These are phyloP conservation scores for Drosophila kohkoa DNA, from an alignment of 1,140 invertebrate genomes.

Conservation along the genomic window DNA sequence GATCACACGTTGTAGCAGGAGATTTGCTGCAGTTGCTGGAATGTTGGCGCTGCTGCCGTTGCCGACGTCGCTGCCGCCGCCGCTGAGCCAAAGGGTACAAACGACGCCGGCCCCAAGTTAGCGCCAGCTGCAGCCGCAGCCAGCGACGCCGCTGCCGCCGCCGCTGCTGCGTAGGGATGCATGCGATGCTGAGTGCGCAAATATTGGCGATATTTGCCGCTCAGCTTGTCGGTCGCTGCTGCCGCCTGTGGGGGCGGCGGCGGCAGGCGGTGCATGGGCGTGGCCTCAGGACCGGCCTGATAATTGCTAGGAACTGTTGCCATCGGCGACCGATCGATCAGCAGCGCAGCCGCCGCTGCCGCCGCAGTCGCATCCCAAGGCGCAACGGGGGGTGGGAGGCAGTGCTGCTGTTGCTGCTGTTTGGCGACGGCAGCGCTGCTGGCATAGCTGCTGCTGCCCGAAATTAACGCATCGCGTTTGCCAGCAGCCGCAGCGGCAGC, in stretches of 20 bases:
- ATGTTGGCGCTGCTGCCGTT: constrained; percentile 73
- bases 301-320: constrained; percentile 85
- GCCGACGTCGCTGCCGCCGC: constrained; percentile 61
- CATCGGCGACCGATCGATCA: constrained; percentile 81
- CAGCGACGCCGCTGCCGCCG: constrained; percentile 78
- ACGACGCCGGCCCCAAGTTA: constrained; percentile 80
- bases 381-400: constrained; percentile 61
- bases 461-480: constrained; percentile 83
- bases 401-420: constrained; percentile 65
- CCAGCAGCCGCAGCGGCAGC: constrained; percentile 46
- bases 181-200: constrained; percentile 85
- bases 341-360: constrained; percentile 60
- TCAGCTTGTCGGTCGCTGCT: constrained; percentile 84
- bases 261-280: constrained; percentile 69
- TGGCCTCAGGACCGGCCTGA: constrained; percentile 83
- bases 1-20: constrained; percentile 87
- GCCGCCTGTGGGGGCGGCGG: constrained; percentile 18
- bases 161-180: constrained; percentile 86
- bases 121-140: constrained; percentile 68
- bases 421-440: constrained; percentile 45
- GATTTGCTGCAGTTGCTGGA: constrained; percentile 86
- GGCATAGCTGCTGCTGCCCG: constrained; percentile 68
- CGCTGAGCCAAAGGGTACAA: constrained; percentile 84
- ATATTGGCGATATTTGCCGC: constrained; percentile 86
- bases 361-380: constrained; percentile 68